phyloP scores from a whole-genome alignment of 2,888 invertebrate species.

The Lamproptera curius region DNA sequence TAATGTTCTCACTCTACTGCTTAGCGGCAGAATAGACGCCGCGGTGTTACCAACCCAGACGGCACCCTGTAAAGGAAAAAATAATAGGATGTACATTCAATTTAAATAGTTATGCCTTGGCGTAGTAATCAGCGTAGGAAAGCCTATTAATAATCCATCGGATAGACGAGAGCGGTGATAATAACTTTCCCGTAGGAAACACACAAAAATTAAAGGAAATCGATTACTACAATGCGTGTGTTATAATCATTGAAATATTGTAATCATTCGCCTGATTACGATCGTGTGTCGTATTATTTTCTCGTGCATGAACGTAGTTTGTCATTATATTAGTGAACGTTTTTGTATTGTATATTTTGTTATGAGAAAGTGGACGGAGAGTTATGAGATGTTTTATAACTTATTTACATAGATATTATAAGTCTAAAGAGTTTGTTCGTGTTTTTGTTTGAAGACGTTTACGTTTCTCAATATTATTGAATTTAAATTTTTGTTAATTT shows the following conservation, averaged over 20 bases:
- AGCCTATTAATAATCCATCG: conserved; percentile 26
- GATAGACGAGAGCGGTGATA: conserved; percentile 27
- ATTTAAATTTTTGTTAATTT: too few relatives aligned
- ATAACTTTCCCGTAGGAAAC: conserved; percentile 30
- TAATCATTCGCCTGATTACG: conserved; percentile 23
- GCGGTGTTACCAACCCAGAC: too few relatives aligned
- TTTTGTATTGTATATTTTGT: conserved; percentile 2
- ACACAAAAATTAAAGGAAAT: conserved; percentile 27
- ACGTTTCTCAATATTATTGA: too few relatives aligned
- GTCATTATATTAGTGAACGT: conserved; percentile 17
- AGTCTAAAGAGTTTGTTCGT: too few relatives aligned
- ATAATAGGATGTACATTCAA: too few relatives aligned
- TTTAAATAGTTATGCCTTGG: too few relatives aligned
- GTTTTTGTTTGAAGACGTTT: too few relatives aligned
- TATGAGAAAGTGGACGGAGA: neutral
- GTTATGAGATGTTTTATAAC: neutral
- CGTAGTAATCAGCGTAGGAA: conserved; percentile 26
- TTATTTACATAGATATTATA: too few relatives aligned
- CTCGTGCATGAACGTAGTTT: conserved; percentile 22
- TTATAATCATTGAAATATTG: conserved; percentile 17
- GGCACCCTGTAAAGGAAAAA: too few relatives aligned
- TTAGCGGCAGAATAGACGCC: too few relatives aligned
- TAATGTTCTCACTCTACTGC: too few relatives aligned
- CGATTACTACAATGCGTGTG: conserved; percentile 21
- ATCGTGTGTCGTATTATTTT: conserved; percentile 16